These are phyloP conservation scores for Piprites chloris DNA, from an alignment of 2,113 vertebrate species.

Conservation along the genomic window DNA sequence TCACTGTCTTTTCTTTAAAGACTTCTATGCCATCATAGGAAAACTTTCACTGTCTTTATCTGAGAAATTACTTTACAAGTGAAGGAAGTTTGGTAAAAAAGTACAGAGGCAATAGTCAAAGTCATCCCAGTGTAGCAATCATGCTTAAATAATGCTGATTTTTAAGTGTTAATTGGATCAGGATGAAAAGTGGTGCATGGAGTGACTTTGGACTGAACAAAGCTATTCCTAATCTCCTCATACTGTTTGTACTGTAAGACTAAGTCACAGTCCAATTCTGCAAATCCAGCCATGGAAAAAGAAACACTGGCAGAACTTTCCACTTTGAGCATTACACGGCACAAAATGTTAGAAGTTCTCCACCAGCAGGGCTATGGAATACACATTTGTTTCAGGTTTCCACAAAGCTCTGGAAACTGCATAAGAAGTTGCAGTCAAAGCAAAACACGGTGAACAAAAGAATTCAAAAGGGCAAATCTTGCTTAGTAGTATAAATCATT, in stretches of 20 bases:
- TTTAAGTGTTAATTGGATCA: neutral
- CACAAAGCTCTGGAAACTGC: neutral
- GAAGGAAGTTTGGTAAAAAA: neutral
- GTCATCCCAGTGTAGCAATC: neutral
- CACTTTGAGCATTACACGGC: neutral
- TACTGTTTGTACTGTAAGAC: neutral
- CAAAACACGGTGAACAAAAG: neutral
- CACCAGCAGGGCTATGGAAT: neutral
- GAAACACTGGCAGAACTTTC: neutral
- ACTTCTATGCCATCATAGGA: neutral
- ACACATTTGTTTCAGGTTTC: neutral
- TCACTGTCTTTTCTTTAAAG: neutral
- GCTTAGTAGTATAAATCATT: neutral
- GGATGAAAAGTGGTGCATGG: neutral
- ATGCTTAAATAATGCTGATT: neutral
- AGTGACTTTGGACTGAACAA: neutral
- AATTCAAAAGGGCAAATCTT: neutral
- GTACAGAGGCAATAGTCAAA: neutral
- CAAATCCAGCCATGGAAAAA: neutral
- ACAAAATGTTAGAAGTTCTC: neutral
- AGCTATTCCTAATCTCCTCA: neutral
- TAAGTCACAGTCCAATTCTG: neutral
- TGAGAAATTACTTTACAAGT: neutral
- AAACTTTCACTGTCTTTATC: neutral
- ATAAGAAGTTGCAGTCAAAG: neutral